These are phyloP conservation scores for Troglohyphantes excavatus DNA, from an alignment of 2,888 invertebrate genomes.

Conservation along the genomic window DNA sequence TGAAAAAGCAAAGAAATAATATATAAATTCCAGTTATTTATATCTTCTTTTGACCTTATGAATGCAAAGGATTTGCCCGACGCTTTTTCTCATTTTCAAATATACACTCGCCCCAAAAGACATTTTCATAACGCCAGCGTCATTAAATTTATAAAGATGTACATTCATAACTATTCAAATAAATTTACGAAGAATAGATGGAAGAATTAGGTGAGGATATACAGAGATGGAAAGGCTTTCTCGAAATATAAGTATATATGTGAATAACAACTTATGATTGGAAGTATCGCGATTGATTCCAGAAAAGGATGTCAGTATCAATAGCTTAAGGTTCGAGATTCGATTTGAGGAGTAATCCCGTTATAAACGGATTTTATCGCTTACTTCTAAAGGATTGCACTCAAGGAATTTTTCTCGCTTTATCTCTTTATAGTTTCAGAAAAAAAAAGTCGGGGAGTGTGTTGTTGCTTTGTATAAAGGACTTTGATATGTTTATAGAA, in stretches of 20 bases:
- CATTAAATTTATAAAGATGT: conserved; percentile 48
- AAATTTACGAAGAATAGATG: neutral
- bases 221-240: neutral
- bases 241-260: neutral
- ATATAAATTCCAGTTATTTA: conserved; percentile 65
- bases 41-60: conserved; percentile 46
- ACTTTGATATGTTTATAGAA: no score
- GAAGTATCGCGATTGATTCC: neutral
- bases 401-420: neutral
- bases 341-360: conserved; percentile 17
- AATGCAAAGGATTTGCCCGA: conserved; percentile 30
- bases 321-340: conserved; percentile 10
- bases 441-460: no score
- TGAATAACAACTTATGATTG: no score
- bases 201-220: conserved; percentile 14
- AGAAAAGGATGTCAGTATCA: conserved; percentile 24
- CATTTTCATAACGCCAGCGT: conserved; percentile 42
- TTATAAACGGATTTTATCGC: conserved; percentile 6
- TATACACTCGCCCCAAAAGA: neutral
- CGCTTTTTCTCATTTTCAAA: neutral
- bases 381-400: neutral
- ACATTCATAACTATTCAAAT: conserved; percentile 21
- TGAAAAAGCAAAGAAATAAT: conserved; percentile 47
- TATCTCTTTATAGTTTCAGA: no score
- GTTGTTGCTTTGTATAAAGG: no score